Conservation (phyloP, 2,113 vertebrate genomes). For the Mungos mungo region DNA sequence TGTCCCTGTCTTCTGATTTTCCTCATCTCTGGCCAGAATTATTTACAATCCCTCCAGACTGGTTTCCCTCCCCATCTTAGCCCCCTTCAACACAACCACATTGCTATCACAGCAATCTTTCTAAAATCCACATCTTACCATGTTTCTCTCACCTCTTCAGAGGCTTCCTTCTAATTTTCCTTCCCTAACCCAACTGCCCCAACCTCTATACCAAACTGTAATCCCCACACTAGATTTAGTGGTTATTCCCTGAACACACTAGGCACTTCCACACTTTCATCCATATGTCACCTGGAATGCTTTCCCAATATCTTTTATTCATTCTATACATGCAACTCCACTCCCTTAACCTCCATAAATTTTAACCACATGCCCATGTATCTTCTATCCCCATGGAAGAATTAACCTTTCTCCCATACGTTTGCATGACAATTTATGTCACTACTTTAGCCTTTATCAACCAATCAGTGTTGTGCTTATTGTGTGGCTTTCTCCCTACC, state of each 20-base stretch:
- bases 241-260: background rate
- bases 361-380: background rate
- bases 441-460: background rate
- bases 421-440: background rate
- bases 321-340: background rate
- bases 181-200: background rate
- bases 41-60: background rate
- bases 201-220: background rate
- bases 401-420: background rate
- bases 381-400: background rate
- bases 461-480: background rate
- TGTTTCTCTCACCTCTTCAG: background rate
- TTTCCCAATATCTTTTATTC: background rate
- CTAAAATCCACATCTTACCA: background rate
- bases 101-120: background rate
- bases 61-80: background rate
- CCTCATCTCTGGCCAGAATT: background rate
- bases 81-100: background rate
- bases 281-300: background rate
- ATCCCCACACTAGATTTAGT: background rate
- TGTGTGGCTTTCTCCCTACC: background rate
- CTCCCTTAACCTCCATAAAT: background rate
- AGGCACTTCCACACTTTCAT: background rate
- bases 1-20: background rate
- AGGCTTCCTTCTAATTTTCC: background rate